phyloP scores from a whole-genome alignment of 37 sponge, comb jelly and placozoan genomes.

The Mnemiopsis leidyi region DNA sequence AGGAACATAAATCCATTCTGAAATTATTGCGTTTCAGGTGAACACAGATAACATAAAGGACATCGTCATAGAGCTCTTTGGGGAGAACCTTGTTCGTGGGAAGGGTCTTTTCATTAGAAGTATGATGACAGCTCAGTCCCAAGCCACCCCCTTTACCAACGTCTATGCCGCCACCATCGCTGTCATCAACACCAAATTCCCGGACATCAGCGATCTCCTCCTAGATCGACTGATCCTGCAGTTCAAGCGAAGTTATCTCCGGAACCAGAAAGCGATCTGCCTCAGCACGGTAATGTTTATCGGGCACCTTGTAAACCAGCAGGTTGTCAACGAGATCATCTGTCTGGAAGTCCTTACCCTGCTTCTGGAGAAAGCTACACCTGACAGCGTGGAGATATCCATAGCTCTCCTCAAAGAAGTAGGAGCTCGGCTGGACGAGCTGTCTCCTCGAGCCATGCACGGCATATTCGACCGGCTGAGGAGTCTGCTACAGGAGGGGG shows the following conservation, averaged over 20 bases:
- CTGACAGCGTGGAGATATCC: slow-evolving; percentile 92
- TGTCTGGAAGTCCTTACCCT: slow-evolving; percentile 91
- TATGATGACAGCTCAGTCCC: slow-evolving; percentile 86
- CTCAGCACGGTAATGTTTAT: slow-evolving; percentile 86
- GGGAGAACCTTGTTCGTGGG: slow-evolving; percentile 94
- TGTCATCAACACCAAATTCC: slow-evolving; percentile 97
- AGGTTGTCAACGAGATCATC: slow-evolving; percentile 84
- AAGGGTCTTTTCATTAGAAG: slow-evolving; percentile 88
- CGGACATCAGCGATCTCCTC: slow-evolving; percentile 89
- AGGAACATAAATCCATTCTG: too few relatives aligned
- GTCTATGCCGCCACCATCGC: slow-evolving; percentile 95
- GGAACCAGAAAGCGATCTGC: slow-evolving; percentile 91
- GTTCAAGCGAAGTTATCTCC: slow-evolving; percentile 80
- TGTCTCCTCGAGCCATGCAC: slow-evolving; percentile 78
- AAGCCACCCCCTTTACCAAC: slow-evolving; percentile 93
- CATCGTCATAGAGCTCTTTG: slow-evolving; percentile 84
- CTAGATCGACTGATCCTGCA: slow-evolving; percentile 79
- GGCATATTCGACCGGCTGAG: slow-evolving; percentile 89
- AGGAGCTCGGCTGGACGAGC: slow-evolving; percentile 79
- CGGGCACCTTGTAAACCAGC: slow-evolving; percentile 96
- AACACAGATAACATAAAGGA: slow-evolving; percentile 86
- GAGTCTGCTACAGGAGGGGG: slow-evolving; percentile 80
- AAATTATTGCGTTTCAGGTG: slow-evolving; percentile 73
- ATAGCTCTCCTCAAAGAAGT: slow-evolving; percentile 74
- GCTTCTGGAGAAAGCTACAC: slow-evolving; percentile 86